These are phyloP conservation scores for Loripinus fragilis DNA, from an alignment of 2,888 invertebrate species.

Conservation along the genomic window DNA sequence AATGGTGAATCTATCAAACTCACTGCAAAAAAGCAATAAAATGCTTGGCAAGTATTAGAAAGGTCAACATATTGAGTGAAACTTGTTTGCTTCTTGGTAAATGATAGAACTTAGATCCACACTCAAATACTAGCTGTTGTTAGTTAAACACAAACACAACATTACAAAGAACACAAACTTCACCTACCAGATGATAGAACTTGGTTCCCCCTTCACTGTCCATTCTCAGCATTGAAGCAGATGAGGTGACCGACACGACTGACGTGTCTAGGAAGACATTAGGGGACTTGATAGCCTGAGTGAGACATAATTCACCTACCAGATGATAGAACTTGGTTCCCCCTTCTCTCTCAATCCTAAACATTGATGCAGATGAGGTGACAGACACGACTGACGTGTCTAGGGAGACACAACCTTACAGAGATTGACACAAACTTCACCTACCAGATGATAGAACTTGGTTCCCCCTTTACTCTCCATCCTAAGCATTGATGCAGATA, in stretches of 20 bases:
- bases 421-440: slow-evolving; percentile 17
- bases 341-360: slow-evolving; percentile 72
- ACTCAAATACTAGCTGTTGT: no score
- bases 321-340: slow-evolving; percentile 77
- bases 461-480: slow-evolving; percentile 73
- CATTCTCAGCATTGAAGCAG: slow-evolving; percentile 71
- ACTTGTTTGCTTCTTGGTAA: no score
- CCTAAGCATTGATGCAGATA: slow-evolving; percentile 73
- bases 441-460: slow-evolving; percentile 78
- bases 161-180: no score
- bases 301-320: slow-evolving; percentile 57
- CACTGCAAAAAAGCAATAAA: no score
- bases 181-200: slow-evolving; percentile 79
- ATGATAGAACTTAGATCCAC: no score
- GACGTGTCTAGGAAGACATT: slow-evolving; percentile 77
- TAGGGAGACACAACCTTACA: slow-evolving; percentile 76
- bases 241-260: slow-evolving; percentile 71
- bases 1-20: no score
- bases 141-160: no score
- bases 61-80: no score
- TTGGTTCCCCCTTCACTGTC: slow-evolving; percentile 74
- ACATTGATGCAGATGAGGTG: slow-evolving; percentile 71
- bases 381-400: slow-evolving; percentile 76
- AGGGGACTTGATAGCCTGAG: no score
- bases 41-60: no score